Evolutionary conservation across 64 coral and sea anemone genomes (phyloP).

Genomic region (Platygyra sinensis): DNA sequence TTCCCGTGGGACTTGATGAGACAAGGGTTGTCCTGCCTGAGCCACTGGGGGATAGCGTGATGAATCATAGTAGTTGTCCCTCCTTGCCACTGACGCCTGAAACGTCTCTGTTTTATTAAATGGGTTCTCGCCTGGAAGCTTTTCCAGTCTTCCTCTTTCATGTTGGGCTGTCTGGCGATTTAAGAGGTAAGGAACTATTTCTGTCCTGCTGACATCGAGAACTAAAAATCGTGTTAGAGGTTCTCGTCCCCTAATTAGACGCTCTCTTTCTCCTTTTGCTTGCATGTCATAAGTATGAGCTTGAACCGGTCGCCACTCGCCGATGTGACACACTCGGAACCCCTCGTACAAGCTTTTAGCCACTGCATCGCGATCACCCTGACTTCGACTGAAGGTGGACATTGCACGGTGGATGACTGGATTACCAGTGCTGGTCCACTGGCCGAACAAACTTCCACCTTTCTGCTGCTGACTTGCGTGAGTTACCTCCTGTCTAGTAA

Average conservation of each 20-base stretch:
- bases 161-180: not conserved
- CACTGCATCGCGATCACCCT: not conserved
- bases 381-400: not conserved
- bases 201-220: not conserved
- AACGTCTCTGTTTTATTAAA: not conserved
- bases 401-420: constrained; percentile 20
- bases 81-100: not conserved
- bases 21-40: not conserved
- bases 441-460: constrained; percentile 21
- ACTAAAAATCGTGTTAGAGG: not conserved
- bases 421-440: constrained; percentile 42
- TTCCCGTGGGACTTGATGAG: not conserved
- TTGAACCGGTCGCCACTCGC: not conserved
- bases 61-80: not conserved
- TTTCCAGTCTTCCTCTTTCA: not conserved
- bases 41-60: not conserved
- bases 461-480: too few species aligned
- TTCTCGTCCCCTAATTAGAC: too few species aligned
- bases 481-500: not conserved
- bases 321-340: constrained; percentile 10
- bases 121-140: not conserved
- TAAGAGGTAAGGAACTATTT: not conserved
- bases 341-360: not conserved
- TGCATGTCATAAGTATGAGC: not conserved
- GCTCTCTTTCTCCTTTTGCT: not conserved